Evolutionary conservation across 2,888 invertebrate species (phyloP), one percentile per base, ranked within the genome.

Genomic region (Rhopalosiphum nymphaeae): DNA sequence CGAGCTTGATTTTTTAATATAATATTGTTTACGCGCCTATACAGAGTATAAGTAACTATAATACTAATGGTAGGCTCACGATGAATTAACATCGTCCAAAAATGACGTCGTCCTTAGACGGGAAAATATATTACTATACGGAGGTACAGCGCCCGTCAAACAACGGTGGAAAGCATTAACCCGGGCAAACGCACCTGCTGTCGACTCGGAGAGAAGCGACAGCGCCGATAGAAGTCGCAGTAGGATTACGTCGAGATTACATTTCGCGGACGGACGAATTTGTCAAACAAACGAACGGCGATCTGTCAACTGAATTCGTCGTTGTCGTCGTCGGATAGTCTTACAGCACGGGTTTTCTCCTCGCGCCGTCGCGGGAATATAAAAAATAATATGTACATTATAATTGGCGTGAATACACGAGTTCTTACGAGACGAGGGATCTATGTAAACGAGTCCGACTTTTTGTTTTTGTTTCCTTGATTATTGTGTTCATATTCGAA

Each of bases 281-380:
- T 84, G 93, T 93, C 93, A 57, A 44, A 93, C 89, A 53, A 89
- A 93, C 44, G 84, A 9, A 57, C 84, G 89, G 46, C 89, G 84
- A 93, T 93, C 57, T 89, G 93, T 93, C 93, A 93, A 61, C 89
- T 42, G 93, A 89, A 93, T 89, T 57, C 61, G 88, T 92, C 92
- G 85, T 16, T 88, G 56, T 16, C 53, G 61, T 9, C 26, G 26
- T 53, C 85, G 84, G 21, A 11, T 26, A 26, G 36, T 36, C 89
- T n/a, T 13, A n/a, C n/a, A n/a, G 9, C 29, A 10, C n/a, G 21
- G 21, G 78, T 67, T 46, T 29, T 42, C 29, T 25, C 0, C 78
- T 36, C 53, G 53, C 16, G 2, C 21, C n/a, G 11, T 46, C 11
- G 25, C 49, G 49, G 9, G 10, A 78, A 78, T 11, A 46, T 42